A percentile compares a stretch with the other conserved stretches of the same genome.
These are phyloP conservation scores for Conchocele bisecta DNA, from an alignment of 2,888 invertebrate genomes.

Conservation along the genomic window DNA sequence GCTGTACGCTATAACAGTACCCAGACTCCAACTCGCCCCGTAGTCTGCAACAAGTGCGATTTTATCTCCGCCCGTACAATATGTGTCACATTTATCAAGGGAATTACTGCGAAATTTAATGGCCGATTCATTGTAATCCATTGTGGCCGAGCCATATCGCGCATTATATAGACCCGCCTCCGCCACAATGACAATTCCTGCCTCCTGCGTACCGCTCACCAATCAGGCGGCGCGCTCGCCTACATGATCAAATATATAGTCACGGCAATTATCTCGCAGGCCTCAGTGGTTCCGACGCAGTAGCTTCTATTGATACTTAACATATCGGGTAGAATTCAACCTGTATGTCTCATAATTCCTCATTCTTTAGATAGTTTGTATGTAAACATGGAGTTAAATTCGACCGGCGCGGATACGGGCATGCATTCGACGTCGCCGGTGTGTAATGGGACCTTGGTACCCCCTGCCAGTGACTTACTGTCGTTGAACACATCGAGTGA, in stretches of 20 bases:
- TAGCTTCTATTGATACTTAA: conserved; percentile 20
- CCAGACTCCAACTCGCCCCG: conserved; percentile 14
- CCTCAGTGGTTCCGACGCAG: conserved; percentile 41
- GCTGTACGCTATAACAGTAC: too few species aligned
- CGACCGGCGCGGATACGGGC: conserved; percentile 44
- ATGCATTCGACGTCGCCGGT: conserved; percentile 32
- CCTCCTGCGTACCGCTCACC: too few species aligned
- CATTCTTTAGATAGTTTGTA: conserved; percentile 53
- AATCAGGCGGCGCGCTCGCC: too few species aligned
- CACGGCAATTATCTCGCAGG: conserved; percentile 41
- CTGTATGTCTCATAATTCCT: conserved; percentile 50
- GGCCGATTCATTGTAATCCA: conserved; percentile 31
- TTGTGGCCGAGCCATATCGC: conserved; percentile 39
- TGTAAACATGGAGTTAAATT: conserved; percentile 62
- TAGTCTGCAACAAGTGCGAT: conserved; percentile 39
- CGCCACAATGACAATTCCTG: conserved; percentile 7
- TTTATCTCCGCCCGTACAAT: conserved; percentile 47
- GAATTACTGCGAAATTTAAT: conserved; percentile 31
- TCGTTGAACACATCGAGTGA: conserved; percentile 17
- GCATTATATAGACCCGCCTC: conserved; percentile 3
- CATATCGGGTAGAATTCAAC: conserved; percentile 45
- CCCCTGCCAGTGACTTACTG: conserved; percentile 43
- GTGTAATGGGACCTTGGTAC: conserved; percentile 47
- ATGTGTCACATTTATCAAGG: conserved; percentile 43
- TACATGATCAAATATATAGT: too few species aligned